Evolutionary conservation across 2,888 invertebrate genomes (phyloP).

Genomic region (Drosophila pseudotakahashii): DNA sequence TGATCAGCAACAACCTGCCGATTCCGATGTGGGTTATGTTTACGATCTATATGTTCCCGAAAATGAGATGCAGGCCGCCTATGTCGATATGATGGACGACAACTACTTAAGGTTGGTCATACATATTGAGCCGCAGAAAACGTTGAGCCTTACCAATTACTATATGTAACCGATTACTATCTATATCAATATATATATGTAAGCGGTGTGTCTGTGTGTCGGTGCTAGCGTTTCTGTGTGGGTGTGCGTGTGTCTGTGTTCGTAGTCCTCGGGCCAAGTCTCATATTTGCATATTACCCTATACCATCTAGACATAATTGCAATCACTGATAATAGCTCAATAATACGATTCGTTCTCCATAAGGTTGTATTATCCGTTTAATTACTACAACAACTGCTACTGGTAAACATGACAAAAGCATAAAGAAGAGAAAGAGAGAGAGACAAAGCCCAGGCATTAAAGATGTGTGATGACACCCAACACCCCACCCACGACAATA

Average conservation of each 20-base stretch:
- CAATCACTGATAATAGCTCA: constrained; percentile 34
- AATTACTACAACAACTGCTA: constrained; percentile 83
- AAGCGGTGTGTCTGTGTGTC: constrained; percentile 28
- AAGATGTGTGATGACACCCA: constrained; percentile 22
- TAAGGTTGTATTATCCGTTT: constrained; percentile 84
- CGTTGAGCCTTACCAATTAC: constrained; percentile 81
- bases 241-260: constrained; percentile 34
- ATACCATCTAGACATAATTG: constrained; percentile 16
- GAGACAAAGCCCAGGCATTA: constrained; percentile 12
- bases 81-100: constrained; percentile 83
- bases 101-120: constrained; percentile 84
- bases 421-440: constrained; percentile 5
- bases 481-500: constrained; percentile 34
- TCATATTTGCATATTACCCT: constrained; percentile 27
- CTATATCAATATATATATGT: constrained; percentile 12
- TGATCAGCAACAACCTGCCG: constrained; percentile 63
- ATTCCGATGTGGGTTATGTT: constrained; percentile 85
- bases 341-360: constrained; percentile 73
- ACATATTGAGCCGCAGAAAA: constrained; percentile 83
- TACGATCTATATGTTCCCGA: constrained; percentile 88
- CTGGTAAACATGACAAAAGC: constrained; percentile 61
- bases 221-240: constrained; percentile 16
- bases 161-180: constrained; percentile 74
- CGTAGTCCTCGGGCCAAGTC: constrained; percentile 25
- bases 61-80: constrained; percentile 84